These are phyloP conservation scores for Dryadula phaetusa DNA, from an alignment of 2,888 invertebrate species.

Conservation along the genomic window DNA sequence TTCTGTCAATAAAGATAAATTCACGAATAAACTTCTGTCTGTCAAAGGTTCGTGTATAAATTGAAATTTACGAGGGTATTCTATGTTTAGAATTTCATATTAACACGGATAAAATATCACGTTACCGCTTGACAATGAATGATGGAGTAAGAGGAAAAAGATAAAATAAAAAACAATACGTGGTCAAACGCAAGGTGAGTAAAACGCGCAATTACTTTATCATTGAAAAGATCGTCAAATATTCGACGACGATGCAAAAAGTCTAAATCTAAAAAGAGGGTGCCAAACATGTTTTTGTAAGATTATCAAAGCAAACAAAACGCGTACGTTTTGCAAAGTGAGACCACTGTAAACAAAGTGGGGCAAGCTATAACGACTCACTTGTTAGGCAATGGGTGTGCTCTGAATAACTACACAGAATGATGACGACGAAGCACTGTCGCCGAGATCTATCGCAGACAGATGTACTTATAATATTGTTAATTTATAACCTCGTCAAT, in stretches of 20 bases:
- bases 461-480: constrained; percentile 29
- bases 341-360: constrained; percentile 58
- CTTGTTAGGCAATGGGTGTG: constrained; percentile 70
- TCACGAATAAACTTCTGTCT: constrained; percentile 29
- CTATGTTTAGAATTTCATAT: background rate
- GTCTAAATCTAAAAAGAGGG: constrained; percentile 33
- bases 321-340: constrained; percentile 34
- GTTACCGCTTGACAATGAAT: background rate
- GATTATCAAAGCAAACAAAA: constrained; percentile 44
- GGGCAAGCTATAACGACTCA: constrained; percentile 67
- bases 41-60: constrained; percentile 7
- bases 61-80: constrained; percentile 11
- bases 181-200: background rate
- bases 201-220: constrained; percentile 4
- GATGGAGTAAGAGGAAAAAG: background rate
- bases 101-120: background rate
- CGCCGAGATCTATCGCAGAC: constrained; percentile 55
- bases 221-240: background rate
- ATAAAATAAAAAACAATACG: constrained; percentile 8
- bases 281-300: constrained; percentile 38
- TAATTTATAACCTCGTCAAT: background rate
- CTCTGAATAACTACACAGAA: constrained; percentile 66
- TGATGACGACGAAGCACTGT: constrained; percentile 39
- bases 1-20: constrained; percentile 30
- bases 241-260: background rate